These are phyloP conservation scores for Eustalomyia histrio DNA, from an alignment of 2,888 invertebrate species.

Conservation along the genomic window DNA sequence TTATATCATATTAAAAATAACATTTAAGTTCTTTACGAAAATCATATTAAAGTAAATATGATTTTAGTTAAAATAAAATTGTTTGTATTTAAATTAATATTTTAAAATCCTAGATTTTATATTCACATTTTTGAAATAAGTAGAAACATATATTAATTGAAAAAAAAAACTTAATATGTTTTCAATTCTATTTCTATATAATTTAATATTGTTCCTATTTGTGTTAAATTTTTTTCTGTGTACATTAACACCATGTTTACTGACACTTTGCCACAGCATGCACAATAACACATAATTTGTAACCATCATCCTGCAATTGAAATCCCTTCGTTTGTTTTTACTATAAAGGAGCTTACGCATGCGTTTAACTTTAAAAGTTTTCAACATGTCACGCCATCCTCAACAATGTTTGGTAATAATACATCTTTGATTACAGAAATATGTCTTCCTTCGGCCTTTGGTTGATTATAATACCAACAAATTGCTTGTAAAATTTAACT, in stretches of 20 bases:
- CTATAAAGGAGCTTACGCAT: conserved; percentile 16
- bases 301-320: neutral
- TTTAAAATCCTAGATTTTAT: too few relatives aligned
- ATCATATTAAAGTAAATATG: too few relatives aligned
- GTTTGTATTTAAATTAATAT: too few relatives aligned
- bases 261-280: neutral
- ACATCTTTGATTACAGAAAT: conserved; percentile 1
- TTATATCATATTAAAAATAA: too few relatives aligned
- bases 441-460: neutral
- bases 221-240: too few relatives aligned
- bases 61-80: too few relatives aligned
- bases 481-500: conserved; percentile 28
- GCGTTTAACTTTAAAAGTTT: neutral
- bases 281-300: neutral
- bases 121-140: too few relatives aligned
- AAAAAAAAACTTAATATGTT: too few relatives aligned
- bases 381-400: conserved; percentile 30
- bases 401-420: conserved; percentile 2
- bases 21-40: too few relatives aligned
- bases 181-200: too few relatives aligned
- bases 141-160: too few relatives aligned
- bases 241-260: neutral
- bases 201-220: too few relatives aligned
- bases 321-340: neutral
- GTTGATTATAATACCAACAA: conserved; percentile 24